Base-by-base conservation (phyloP, 2,797 vertebrate genomes). In the Enteromius trimaculatus region DNA sequence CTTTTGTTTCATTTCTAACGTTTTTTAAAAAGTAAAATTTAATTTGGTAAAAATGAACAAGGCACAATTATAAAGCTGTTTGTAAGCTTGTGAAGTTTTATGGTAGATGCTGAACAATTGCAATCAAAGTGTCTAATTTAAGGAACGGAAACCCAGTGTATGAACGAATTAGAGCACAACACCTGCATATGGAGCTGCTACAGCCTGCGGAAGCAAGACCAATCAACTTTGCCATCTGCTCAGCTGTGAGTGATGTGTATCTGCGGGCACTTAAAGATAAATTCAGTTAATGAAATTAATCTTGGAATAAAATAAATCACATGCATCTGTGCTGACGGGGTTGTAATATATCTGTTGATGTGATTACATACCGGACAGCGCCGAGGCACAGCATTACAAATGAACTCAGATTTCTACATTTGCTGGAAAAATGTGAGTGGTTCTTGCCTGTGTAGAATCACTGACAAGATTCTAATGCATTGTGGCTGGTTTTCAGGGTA, bases 81-180 rank as follows among this genome's bases (percentile, higher is more conserved):
- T 82, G 76, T 69, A 86, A 80, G 14, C 69, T 62, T 49, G 60
- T 79, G 65, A 79, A 44, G 66, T 58, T 75, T 80, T 68, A 78
- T 81, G 37, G 58, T 79, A 82, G 81, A 69, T 87, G 72, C 31
- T 83, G 68, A 78, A 58, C 77, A 82, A 82, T 84, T 62, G 55
- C 31, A 79, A 85, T 80, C 51, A 70, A 80, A 69, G 55, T 76
- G 70, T 82, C 70, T 85, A 79, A 79, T 81, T 77, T 70, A 77
- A 88, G 49, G 51, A 53, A 69, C 3, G 64, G 51, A 85, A 66
- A 78, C 23, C 51, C 26, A 44, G 31, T 3, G 10, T 29, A 51
- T 53, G 70, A 72, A 65, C 53, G 74, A 76, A 87, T 88, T 66
- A 72, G 49, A 64, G 49, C 26, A 70, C 70, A 84, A 82, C 55